Conservation (phyloP, 1,140 invertebrate genomes). For the Drosophila dunni region DNA sequence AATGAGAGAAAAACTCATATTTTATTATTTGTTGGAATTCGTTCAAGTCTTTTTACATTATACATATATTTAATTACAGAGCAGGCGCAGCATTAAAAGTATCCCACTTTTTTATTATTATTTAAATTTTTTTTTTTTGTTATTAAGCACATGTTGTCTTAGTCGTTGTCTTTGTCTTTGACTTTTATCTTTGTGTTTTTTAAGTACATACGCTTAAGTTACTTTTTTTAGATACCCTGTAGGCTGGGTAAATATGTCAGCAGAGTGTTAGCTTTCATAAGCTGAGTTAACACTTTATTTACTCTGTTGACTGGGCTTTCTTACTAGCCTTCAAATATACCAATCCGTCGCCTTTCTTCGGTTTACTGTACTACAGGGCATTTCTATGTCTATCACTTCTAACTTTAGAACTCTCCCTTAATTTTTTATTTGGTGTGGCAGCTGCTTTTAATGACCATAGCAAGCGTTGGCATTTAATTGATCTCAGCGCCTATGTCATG, state of each 20-base stretch:
- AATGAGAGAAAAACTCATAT: conserved; percentile 49
- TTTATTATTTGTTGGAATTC: conserved; percentile 48
- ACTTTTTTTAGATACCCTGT: conserved; percentile 33
- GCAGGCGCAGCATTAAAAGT: conserved; percentile 42
- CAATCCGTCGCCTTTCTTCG: neutral
- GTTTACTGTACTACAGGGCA: neutral
- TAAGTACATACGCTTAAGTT: conserved; percentile 61
- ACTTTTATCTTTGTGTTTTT: conserved; percentile 44
- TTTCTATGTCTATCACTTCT: neutral
- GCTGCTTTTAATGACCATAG: conserved; percentile 55
- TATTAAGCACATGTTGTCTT: conserved; percentile 55
- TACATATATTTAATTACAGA: conserved; percentile 51
- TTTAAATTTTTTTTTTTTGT: conserved; percentile 64
- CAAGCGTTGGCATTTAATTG: conserved; percentile 74
- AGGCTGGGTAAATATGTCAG: neutral
- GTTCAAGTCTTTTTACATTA: conserved; percentile 28
- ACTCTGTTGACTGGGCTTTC: too few species aligned
- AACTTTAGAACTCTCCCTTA: neutral
- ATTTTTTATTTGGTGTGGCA: conserved; percentile 21
- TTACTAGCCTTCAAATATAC: neutral
- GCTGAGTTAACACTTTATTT: too few species aligned
- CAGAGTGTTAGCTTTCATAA: neutral
- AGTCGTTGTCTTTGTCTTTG: conserved; percentile 64
- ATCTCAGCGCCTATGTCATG: conserved; percentile 67
- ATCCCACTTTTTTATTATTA: conserved; percentile 65